Base-by-base conservation (phyloP, 92 coral and sea anemone genomes). In the Scolanthus callimorphus region DNA sequence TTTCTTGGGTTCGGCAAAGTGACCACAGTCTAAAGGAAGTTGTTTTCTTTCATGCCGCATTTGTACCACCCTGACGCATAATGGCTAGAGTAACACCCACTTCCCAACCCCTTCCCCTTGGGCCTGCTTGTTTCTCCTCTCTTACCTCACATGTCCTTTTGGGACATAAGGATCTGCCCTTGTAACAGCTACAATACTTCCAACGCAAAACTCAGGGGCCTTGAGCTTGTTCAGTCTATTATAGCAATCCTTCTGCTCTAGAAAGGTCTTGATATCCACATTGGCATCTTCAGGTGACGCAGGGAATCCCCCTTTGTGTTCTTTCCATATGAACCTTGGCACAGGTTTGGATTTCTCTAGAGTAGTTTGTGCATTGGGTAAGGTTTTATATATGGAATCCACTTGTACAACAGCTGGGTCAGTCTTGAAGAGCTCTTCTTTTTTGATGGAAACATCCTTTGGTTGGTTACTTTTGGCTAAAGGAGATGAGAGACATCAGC, bases 301-400 rank as follows among this genome's bases (percentile, higher is more conserved):
- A 3, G 98, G 98, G 44, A 92, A 92, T 0, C 91, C 96, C 27
- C 60, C 44, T 37, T 39, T 19, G 0, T 86, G 84, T 53, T 94
- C 99, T 45, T 92, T 88, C 98, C 98, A 92, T 20, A 92, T 66
- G 59, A 71, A 92, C 31, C 98, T 79, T 13, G 96, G 96, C 51
- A 68, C 75, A 6, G 98, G 96, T 21, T 77, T 78, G 11, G 66
- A 63, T 2, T 85, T 77, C 2, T 55, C 71, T 49, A 92, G 63
- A 17, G 91, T 91, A 21, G 73, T 59, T 61, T 88, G 61, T 0
- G 98, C 90, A 73, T 92, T 92, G 10, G 98, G 96, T 31, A 88
- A 57, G 22, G 89, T 83, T 68, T 92, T 84, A 74, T 92, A 92
- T 25, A 92, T 85, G 4, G 98, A 60, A 10, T 88, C 83, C n/a